These are phyloP conservation scores for Zosterops japonicus DNA, from an alignment of 2,113 vertebrate species.

Conservation along the genomic window DNA sequence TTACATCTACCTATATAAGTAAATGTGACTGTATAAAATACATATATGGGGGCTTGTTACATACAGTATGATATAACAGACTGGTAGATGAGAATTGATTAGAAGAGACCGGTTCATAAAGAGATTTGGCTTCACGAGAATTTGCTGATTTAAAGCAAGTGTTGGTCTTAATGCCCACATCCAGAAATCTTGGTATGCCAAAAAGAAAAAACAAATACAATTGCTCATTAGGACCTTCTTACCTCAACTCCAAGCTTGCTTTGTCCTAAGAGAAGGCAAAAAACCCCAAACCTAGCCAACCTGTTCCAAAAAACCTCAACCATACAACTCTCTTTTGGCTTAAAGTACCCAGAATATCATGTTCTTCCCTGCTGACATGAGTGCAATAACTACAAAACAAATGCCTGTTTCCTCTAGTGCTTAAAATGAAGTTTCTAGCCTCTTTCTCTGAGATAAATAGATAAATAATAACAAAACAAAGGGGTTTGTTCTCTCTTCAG, in stretches of 20 bases:
- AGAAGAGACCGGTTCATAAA: background rate
- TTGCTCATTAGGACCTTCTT: background rate
- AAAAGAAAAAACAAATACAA: background rate
- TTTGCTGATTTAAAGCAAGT: background rate
- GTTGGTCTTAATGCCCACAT: background rate
- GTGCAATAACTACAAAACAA: background rate
- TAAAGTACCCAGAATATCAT: background rate
- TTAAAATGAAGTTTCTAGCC: background rate
- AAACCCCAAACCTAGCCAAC: background rate
- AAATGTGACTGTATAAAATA: background rate
- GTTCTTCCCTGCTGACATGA: background rate
- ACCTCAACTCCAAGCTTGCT: background rate
- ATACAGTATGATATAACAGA: background rate
- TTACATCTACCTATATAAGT: background rate
- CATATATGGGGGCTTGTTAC: background rate
- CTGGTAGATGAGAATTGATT: background rate
- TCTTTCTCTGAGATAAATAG: background rate
- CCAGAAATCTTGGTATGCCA: background rate
- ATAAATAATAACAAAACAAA: constrained; percentile 1
- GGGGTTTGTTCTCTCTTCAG: background rate
- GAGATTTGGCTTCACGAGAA: background rate
- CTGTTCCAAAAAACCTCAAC: background rate
- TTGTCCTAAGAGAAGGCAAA: background rate
- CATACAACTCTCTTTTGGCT: background rate
- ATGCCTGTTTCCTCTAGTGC: background rate